Evolutionary conservation across 2,113 vertebrate genomes (phyloP).

Genomic region (Henicopernis longicauda): DNA sequence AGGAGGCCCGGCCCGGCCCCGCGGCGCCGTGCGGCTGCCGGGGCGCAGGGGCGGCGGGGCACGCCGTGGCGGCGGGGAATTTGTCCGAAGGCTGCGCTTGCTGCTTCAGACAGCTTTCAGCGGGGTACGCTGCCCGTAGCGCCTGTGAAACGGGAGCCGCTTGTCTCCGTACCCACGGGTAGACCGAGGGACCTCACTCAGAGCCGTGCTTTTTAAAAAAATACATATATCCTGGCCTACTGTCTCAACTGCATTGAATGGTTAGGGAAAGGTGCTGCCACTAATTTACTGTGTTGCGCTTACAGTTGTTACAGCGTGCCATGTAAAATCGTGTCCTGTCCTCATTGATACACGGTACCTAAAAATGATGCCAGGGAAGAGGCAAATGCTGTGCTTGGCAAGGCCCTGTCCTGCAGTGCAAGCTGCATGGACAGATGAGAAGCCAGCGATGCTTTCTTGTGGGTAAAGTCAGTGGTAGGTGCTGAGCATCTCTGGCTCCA

Average conservation of each 20-base stretch:
- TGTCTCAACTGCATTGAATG: background rate
- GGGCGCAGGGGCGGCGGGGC: background rate
- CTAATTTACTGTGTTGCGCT: background rate
- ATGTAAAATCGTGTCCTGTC: rapidly evolving
- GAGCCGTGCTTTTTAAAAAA: background rate
- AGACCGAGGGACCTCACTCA: too few species aligned
- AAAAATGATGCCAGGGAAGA: background rate
- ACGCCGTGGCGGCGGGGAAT: too few species aligned
- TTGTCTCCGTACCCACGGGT: rapidly evolving
- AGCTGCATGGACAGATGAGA: background rate
- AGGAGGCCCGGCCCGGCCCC: background rate
- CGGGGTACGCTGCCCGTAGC: rapidly evolving
- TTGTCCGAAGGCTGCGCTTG: rapidly evolving
- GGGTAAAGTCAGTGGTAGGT: background rate
- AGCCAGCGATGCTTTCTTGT: rapidly evolving
- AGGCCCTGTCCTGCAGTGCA: background rate
- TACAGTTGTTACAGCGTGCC: background rate
- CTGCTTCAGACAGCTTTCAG: background rate
- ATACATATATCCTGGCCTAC: rapidly evolving
- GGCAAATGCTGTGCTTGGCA: background rate
- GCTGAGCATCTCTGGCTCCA: rapidly evolving
- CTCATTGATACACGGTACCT: background rate
- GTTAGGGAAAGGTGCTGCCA: background rate
- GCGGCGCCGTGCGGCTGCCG: background rate
- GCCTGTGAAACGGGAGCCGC: too few species aligned